Conservation (phyloP, 2,888 invertebrate genomes). For the Perizoma affinitatum region DNA sequence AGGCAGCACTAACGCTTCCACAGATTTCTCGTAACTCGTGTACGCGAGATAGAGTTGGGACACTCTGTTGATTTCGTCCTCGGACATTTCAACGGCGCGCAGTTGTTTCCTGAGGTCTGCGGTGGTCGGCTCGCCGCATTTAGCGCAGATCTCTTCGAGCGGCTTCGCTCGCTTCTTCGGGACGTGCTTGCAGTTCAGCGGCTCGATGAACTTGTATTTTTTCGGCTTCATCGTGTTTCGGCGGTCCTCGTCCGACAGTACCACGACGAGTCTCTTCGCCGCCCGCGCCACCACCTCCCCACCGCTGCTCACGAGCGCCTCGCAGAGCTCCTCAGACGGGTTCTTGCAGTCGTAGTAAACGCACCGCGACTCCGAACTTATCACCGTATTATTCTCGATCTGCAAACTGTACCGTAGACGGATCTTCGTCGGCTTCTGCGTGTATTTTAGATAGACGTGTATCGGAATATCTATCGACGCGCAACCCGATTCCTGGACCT, state of each 20-base stretch:
- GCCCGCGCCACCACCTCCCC: conserved; percentile 68
- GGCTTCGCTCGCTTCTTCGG: conserved; percentile 51
- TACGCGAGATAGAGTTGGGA: conserved; percentile 69
- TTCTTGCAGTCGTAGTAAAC: conserved; percentile 76
- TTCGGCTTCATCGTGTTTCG: conserved; percentile 49
- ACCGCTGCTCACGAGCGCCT: conserved; percentile 71
- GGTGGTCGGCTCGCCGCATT: conserved; percentile 66
- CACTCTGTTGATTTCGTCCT: conserved; percentile 67
- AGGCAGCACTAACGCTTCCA: conserved; percentile 65
- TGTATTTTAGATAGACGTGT: conserved; percentile 77
- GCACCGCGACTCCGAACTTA: conserved; percentile 67
- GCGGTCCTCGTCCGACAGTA: conserved; percentile 58
- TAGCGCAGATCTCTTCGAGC: conserved; percentile 64
- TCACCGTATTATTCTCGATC: conserved; percentile 70
- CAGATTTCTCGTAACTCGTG: conserved; percentile 66
- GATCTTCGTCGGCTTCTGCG: conserved; percentile 72
- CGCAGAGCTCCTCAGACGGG: conserved; percentile 67
- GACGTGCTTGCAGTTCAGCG: conserved; percentile 60
- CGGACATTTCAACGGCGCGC: conserved; percentile 66
- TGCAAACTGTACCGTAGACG: conserved; percentile 71
- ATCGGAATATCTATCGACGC: conserved; percentile 78
- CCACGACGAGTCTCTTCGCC: conserved; percentile 57
- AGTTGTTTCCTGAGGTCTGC: conserved; percentile 67
- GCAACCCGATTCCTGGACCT: conserved; percentile 79
- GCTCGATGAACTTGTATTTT: conserved; percentile 67